These are phyloP conservation scores for Oikopleura albicans DNA, from an alignment of 23 tunicate genomes.

Conservation along the genomic window DNA sequence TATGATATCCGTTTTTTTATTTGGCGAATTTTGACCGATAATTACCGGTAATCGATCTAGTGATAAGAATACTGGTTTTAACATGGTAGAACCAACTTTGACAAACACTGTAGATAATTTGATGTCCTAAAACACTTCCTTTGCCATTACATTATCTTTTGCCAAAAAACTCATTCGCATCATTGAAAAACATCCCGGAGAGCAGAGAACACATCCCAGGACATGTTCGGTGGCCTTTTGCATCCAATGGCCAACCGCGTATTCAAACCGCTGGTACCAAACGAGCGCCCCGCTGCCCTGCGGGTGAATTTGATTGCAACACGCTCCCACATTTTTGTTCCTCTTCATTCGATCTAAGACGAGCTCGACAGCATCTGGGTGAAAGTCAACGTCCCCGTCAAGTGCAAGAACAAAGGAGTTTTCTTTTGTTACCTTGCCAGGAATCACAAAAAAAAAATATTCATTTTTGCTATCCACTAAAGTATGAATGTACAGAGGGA, in stretches of 20 bases:
- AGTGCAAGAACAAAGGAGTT: constrained; percentile 47
- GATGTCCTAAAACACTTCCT: too few species aligned
- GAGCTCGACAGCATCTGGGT: constrained; percentile 54
- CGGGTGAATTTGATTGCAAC: constrained; percentile 95
- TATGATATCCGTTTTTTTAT: too few species aligned
- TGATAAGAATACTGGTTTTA: too few species aligned
- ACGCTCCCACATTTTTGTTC: constrained; percentile 80
- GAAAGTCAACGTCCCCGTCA: constrained; percentile 92
- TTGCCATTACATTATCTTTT: not conserved
- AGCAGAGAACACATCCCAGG: constrained; percentile 86
- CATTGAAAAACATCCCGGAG: constrained; percentile 92
- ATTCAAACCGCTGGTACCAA: constrained; percentile 92
- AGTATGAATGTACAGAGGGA: too few species aligned
- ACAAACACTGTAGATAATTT: too few species aligned
- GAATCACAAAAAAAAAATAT: too few species aligned
- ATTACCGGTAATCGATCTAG: too few species aligned
- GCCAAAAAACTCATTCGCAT: constrained; percentile 23
- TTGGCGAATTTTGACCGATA: too few species aligned
- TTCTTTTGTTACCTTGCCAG: constrained; percentile 19
- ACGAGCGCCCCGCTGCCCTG: constrained; percentile 67
- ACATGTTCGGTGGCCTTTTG: constrained; percentile 97
- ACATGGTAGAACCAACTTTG: too few species aligned
- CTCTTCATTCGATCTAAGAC: constrained; percentile 69
- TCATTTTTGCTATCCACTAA: too few species aligned
- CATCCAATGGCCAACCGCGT: constrained; percentile 97